These are phyloP conservation scores for Ascidia mentula DNA, from an alignment of 23 tunicate species.

Conservation along the genomic window DNA sequence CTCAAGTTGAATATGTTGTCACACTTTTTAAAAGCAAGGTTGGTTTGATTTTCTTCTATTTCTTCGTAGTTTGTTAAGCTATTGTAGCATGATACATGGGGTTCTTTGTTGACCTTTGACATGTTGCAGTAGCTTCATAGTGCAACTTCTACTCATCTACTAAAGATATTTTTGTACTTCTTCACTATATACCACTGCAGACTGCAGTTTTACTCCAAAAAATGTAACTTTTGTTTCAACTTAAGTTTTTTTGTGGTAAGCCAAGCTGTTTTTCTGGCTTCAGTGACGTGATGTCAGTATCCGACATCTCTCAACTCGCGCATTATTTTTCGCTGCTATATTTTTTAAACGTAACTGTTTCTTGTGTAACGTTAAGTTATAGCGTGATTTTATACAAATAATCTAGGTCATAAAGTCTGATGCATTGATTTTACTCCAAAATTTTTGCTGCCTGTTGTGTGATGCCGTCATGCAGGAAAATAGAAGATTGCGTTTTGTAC, in stretches of 20 bases:
- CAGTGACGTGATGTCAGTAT: too few species aligned
- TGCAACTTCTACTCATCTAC: background rate
- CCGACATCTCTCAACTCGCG: too few species aligned
- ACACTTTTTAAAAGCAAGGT: background rate
- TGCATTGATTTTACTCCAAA: background rate
- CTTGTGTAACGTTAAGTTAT: background rate
- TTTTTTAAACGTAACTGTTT: background rate
- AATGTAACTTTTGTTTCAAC: background rate
- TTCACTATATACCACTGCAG: conserved; percentile 7
- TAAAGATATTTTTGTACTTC: conserved; percentile 8
- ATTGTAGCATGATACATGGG: background rate
- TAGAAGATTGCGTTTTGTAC: conserved; percentile 8
- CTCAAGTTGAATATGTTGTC: background rate
- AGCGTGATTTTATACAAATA: background rate
- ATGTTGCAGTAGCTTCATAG: background rate
- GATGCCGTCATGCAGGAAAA: conserved; percentile 7
- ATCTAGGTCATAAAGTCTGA: background rate
- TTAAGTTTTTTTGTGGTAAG: background rate
- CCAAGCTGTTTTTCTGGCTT: too few species aligned
- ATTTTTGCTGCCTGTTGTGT: conserved; percentile 4
- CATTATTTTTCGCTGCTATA: background rate
- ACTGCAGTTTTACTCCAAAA: background rate
- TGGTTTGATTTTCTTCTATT: background rate
- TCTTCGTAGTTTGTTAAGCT: background rate
- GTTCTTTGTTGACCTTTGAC: background rate